These are phyloP conservation scores for Lingula anatina DNA, from an alignment of 2,888 invertebrate genomes.

Conservation along the genomic window DNA sequence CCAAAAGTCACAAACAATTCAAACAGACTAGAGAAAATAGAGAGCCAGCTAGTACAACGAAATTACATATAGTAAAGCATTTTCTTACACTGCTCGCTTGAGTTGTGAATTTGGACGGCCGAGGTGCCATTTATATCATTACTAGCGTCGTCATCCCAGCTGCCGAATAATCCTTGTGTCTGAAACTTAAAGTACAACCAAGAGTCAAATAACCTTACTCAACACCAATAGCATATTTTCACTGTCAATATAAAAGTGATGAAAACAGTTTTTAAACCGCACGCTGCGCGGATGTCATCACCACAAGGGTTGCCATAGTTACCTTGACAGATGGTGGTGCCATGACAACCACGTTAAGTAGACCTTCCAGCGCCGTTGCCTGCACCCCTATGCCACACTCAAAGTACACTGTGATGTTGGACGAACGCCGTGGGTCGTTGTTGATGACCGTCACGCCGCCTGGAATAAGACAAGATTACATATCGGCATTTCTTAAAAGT, in stretches of 20 bases:
- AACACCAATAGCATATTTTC: background rate
- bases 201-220: conserved; percentile 49
- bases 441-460: conserved; percentile 67
- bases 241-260: background rate
- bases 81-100: too few species aligned
- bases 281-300: background rate
- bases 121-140: conserved; percentile 73
- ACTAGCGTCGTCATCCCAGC: conserved; percentile 77
- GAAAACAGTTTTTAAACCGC: background rate
- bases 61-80: too few species aligned
- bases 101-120: too few species aligned
- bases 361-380: conserved; percentile 82
- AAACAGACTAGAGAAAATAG: too few species aligned
- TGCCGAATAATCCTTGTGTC: conserved; percentile 83
- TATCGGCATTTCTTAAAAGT: conserved; percentile 69
- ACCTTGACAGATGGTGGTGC: conserved; percentile 16
- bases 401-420: conserved; percentile 91
- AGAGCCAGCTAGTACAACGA: too few species aligned
- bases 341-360: conserved; percentile 16
- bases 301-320: too few species aligned
- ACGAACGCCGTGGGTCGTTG: conserved; percentile 61
- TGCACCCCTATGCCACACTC: conserved; percentile 90
- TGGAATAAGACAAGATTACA: conserved; percentile 41
- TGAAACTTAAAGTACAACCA: too few species aligned
- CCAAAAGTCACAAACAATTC: too few species aligned